These are phyloP conservation scores for Melierax canorus DNA, from an alignment of 2,113 vertebrate species.

Conservation along the genomic window DNA sequence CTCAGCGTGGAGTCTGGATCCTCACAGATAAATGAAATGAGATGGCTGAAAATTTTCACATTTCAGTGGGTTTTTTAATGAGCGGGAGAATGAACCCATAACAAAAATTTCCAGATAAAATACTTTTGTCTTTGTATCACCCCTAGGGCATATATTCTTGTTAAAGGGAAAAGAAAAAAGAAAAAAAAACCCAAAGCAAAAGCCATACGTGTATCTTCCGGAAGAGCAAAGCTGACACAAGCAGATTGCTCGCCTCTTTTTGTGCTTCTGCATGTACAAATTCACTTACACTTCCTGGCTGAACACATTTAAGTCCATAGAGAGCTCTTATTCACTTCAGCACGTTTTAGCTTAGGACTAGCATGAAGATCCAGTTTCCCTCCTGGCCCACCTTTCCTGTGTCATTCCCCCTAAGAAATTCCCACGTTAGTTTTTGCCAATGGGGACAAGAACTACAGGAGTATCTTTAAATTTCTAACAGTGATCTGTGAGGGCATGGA, in stretches of 20 bases:
- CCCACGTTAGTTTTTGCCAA: neutral
- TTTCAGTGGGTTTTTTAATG: neutral
- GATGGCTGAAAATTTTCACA: neutral
- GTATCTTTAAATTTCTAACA: neutral
- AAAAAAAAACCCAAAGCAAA: neutral
- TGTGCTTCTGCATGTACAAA: neutral
- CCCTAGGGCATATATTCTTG: neutral
- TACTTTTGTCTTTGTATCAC: neutral
- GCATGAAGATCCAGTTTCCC: neutral
- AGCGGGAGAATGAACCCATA: neutral
- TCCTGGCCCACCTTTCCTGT: neutral
- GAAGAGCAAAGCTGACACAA: conserved; percentile 21
- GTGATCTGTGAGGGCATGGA: neutral
- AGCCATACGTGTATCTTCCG: neutral
- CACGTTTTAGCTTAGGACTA: neutral
- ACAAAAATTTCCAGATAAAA: neutral
- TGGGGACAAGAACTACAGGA: neutral
- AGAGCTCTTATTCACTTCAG: neutral
- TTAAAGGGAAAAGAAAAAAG: neutral
- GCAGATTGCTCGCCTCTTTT: neutral
- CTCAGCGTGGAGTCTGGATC: neutral
- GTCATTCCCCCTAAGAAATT: neutral
- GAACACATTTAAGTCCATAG: neutral
- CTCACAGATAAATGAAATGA: conserved; percentile 3
- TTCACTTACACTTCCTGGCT: neutral